Evolutionary conservation across 2,113 vertebrate species (phyloP).

Genomic region (Turnix velox): DNA sequence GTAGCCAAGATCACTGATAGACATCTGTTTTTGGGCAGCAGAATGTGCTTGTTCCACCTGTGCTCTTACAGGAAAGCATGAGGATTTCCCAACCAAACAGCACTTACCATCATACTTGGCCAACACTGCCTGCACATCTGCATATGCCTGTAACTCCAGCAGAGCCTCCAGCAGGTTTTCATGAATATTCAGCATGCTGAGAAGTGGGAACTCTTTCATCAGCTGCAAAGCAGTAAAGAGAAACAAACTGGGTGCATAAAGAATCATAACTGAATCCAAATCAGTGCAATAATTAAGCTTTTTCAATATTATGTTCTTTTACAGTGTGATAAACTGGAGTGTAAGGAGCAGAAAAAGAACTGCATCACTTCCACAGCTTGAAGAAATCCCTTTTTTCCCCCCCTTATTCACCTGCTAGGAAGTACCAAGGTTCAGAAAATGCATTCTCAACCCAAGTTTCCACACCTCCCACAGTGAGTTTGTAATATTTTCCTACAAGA

Average conservation of each 20-base stretch:
- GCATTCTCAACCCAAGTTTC: not conserved
- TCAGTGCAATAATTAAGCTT: not conserved
- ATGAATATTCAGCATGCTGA: conserved; percentile 98
- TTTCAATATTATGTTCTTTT: not conserved
- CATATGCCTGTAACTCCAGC: conserved; percentile 95
- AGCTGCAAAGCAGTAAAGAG: conserved; percentile 74
- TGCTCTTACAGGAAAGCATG: fast-evolving
- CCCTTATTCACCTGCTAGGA: not conserved
- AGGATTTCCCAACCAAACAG: not conserved
- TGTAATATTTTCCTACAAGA: not conserved
- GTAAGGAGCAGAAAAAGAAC: not conserved
- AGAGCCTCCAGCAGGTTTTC: conserved; percentile 97
- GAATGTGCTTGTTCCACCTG: not conserved
- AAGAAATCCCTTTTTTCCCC: not conserved
- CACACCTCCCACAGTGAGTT: not conserved
- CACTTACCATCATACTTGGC: conserved; percentile 95
- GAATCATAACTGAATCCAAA: not conserved
- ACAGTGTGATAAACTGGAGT: not conserved
- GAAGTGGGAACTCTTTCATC: conserved; percentile 98
- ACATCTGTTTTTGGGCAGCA: not conserved
- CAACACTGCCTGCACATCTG: conserved; percentile 96
- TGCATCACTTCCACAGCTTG: not conserved
- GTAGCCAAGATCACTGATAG: not conserved
- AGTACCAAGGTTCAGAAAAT: not conserved
- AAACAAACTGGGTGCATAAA: not conserved